Evolutionary conservation across 2,888 invertebrate species (phyloP).

Genomic region (Phrixothrix hirtus): DNA sequence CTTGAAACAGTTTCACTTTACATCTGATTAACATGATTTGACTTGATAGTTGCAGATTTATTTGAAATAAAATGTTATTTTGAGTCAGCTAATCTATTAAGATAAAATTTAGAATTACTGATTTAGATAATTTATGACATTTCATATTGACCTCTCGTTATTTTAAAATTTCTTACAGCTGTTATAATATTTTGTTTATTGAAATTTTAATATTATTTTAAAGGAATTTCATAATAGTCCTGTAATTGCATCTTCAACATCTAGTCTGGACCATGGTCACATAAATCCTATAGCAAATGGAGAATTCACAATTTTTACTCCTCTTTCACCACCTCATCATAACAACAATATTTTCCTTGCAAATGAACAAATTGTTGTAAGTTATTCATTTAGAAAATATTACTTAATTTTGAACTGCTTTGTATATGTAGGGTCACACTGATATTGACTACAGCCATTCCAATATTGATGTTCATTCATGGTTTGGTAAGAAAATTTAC

Average conservation of each 20-base stretch:
- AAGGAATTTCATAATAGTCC: constrained; percentile 56
- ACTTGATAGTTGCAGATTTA: neutral
- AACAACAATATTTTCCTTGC: constrained; percentile 57
- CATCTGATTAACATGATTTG: no score
- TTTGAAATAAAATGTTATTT: neutral
- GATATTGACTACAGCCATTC: constrained; percentile 50
- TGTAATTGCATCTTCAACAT: constrained; percentile 46
- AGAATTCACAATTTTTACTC: constrained; percentile 55
- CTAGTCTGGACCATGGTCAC: constrained; percentile 51
- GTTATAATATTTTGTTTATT: neutral
- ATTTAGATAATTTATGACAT: no score
- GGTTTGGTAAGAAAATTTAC: constrained; percentile 55
- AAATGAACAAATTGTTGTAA: constrained; percentile 49
- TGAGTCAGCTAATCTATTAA: no score
- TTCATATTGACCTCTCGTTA: no score
- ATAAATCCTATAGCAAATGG: constrained; percentile 54
- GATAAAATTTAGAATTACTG: no score
- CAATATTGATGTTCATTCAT: constrained; percentile 54
- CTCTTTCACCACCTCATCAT: constrained; percentile 52
- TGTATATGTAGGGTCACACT: constrained; percentile 41
- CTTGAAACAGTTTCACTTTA: no score
- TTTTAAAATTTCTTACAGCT: no score
- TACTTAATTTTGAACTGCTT: neutral
- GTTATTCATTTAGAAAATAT: no score
- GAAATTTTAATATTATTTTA: constrained; percentile 29